Base-by-base conservation (phyloP, 2,113 vertebrate species). In the Carassius carassius region DNA sequence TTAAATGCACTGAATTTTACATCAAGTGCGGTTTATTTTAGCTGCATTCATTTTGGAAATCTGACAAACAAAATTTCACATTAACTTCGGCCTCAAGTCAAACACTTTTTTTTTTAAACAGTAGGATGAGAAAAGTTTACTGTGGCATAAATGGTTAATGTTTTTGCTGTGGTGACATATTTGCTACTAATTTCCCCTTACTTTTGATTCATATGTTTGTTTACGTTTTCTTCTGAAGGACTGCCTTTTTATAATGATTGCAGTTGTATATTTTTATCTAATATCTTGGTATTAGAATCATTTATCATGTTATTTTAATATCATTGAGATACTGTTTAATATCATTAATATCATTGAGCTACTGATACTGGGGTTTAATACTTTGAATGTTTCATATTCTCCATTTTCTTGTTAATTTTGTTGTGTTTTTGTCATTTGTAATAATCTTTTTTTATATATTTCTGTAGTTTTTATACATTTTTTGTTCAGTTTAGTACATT, bases 1-100 rank as follows among this genome's bases (percentile, higher is more conserved):
- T 51, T 47, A 10, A 81, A 62, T 23, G 23, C 56, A 41, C 54
- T 78, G 32, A 41, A 78, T 78, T 78, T 78, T 41, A 62, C 76
- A 62, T 78, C 56, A 62, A 78, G 35, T 17, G 10, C 12, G 23
- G 54, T 78, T 41, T 78, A n/a, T 78, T 60, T 78, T 23, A 8
- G 12, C 29, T 56, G 6, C 35, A 47, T 63, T 63, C 44, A 41
- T 49, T 65, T 65, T 80, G 23, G 2, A 47, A 19, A 32, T 47
- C 35, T 47, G n/a, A 63, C 56, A 35, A 58, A 78, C 51, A 35
- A 19, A 78, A n/a, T 78, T 58, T 54, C 51, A 58, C 14, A 56
- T 78, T 60, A 37, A 41, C 41, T 41, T 41, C 8, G 1, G 41
- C 41, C 41, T 41, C 41, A 41, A 41, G 41, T 41, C 41, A 41